Conservation (phyloP, 1,140 invertebrate genomes). For the Dryas iulia region DNA sequence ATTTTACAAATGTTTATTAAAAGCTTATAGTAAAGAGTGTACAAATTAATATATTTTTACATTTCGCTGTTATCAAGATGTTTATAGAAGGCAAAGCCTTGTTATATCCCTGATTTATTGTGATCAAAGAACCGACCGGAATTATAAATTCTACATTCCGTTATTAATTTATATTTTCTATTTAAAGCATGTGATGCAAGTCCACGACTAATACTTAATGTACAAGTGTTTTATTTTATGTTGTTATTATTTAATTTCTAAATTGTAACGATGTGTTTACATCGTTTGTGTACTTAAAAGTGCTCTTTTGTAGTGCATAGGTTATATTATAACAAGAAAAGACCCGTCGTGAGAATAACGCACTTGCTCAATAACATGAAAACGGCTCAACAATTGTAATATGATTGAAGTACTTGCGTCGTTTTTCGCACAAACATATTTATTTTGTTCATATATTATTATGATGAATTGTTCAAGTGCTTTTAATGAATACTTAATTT, state of each 20-base stretch:
- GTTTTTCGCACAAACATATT: slow-evolving; percentile 53
- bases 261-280: slow-evolving; percentile 49
- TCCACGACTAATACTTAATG: slow-evolving; percentile 78
- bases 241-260: slow-evolving; percentile 65
- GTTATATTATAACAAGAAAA: slow-evolving; percentile 28
- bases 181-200: slow-evolving; percentile 75
- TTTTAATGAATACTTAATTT: slow-evolving; percentile 39
- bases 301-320: slow-evolving; percentile 37
- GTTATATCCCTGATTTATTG: slow-evolving; percentile 69
- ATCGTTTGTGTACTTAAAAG: slow-evolving; percentile 67
- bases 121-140: slow-evolving; percentile 70
- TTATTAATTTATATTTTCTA: slow-evolving; percentile 61
- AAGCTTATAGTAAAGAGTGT: slow-evolving; percentile 63
- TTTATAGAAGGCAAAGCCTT: slow-evolving; percentile 72
- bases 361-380: slow-evolving; percentile 65
- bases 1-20: slow-evolving; percentile 77
- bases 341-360: slow-evolving; percentile 29
- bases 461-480: slow-evolving; percentile 39
- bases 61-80: slow-evolving; percentile 71
- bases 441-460: slow-evolving; percentile 15
- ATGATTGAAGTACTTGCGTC: slow-evolving; percentile 40
- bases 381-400: slow-evolving; percentile 55
- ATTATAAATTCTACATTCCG: slow-evolving; percentile 78
- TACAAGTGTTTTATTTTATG: slow-evolving; percentile 61
- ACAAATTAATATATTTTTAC: slow-evolving; percentile 80